A percentile compares a stretch with the other conserved stretches of the same genome.
Evolutionary conservation across 2,888 invertebrate genomes (phyloP).

Genomic region (Eulithis prunata): DNA sequence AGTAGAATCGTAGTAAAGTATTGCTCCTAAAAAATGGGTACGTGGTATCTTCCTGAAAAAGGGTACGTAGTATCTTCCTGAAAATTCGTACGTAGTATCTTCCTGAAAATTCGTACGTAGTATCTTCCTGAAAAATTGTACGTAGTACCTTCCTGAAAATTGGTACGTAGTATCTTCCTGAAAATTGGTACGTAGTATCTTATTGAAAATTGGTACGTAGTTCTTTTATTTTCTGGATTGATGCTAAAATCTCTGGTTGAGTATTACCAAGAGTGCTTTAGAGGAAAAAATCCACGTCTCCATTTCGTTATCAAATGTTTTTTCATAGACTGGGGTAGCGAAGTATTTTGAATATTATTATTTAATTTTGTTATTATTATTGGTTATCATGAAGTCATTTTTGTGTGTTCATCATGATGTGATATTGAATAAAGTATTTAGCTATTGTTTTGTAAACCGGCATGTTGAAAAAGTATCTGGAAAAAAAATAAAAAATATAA

Average conservation of each 20-base stretch:
- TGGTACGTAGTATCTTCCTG: no score
- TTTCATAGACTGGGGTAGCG: not conserved
- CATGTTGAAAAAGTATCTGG: conserved; percentile 7
- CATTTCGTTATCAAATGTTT: not conserved
- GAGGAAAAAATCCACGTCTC: conserved; percentile 1
- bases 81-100: no score
- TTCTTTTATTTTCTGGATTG: not conserved
- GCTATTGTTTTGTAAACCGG: conserved; percentile 12
- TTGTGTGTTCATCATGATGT: not conserved
- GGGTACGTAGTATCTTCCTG: no score
- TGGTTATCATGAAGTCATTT: not conserved
- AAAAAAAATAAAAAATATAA: conserved; percentile 8
- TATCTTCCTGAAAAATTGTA: no score
- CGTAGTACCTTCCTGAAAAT: no score
- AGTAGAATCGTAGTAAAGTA: not conserved
- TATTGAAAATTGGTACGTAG: not conserved
- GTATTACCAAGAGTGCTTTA: not conserved
- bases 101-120: no score
- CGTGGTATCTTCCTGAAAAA: no score
- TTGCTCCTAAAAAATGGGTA: no score
- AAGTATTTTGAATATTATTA: not conserved
- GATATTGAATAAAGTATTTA: conserved; percentile 8
- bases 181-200: no score
- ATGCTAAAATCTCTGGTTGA: conserved; percentile 9
- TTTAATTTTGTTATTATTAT: not conserved